Conservation (phyloP, 2,888 invertebrate species). For the Mythimna pallens region DNA sequence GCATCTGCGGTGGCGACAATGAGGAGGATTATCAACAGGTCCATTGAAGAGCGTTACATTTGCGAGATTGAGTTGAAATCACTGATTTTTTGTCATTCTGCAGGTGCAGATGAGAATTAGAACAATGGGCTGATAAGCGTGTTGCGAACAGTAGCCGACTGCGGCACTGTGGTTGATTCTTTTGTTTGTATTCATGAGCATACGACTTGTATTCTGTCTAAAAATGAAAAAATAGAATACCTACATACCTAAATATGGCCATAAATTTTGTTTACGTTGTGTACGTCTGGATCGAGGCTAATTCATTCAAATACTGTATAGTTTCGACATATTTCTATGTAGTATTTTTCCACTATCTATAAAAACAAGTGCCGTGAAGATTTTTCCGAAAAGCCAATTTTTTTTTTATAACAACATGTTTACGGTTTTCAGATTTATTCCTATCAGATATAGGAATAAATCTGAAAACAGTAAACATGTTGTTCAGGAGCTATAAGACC, state of each 20-base stretch:
- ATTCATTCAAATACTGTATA: too few relatives aligned
- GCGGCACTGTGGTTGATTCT: not conserved
- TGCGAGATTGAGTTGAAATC: constrained; percentile 38
- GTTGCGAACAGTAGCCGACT: constrained; percentile 24
- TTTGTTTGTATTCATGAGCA: constrained; percentile 39
- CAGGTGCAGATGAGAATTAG: constrained; percentile 34
- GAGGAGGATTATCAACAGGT: constrained; percentile 58
- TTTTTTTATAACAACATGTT: too few relatives aligned
- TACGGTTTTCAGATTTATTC: too few relatives aligned
- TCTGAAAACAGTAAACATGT: too few relatives aligned
- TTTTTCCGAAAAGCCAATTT: too few relatives aligned
- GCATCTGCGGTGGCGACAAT: constrained; percentile 59
- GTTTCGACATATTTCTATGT: too few relatives aligned
- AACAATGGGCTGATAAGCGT: constrained; percentile 62
- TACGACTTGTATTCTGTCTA: constrained; percentile 2
- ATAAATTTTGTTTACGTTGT: too few relatives aligned
- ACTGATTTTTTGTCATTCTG: constrained; percentile 7
- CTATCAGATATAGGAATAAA: too few relatives aligned
- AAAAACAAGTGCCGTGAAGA: too few relatives aligned
- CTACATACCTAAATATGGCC: not conserved
- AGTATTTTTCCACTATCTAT: too few relatives aligned
- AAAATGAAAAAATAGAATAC: not conserved
- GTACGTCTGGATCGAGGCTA: too few relatives aligned
- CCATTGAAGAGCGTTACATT: constrained; percentile 65
- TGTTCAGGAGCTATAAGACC: too few relatives aligned